A percentile compares a stretch with the other conserved stretches of the same genome.
Evolutionary conservation across 2,888 invertebrate species (phyloP).

Genomic region (Aricia artaxerxes): DNA sequence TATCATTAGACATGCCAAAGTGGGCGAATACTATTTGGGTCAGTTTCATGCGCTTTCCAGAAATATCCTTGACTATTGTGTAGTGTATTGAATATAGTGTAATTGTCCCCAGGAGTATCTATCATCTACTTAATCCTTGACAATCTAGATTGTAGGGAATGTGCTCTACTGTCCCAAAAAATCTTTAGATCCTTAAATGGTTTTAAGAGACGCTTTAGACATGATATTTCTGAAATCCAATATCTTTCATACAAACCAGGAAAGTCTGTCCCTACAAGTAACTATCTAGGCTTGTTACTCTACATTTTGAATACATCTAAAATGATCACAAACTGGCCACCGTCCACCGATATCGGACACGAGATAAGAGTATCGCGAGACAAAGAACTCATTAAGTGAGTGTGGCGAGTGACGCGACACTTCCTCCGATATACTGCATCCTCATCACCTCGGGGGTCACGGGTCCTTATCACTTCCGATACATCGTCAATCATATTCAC

Average conservation of each 20-base stretch:
- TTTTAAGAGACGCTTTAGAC: too few relatives aligned
- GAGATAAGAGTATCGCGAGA: conserved; percentile 73
- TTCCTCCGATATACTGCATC: conserved; percentile 73
- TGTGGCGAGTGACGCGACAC: conserved; percentile 70
- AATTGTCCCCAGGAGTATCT: too few relatives aligned
- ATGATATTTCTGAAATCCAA: too few relatives aligned
- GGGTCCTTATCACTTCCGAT: conserved; percentile 73
- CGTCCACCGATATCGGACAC: background rate
- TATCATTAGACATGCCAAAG: conserved; percentile 22
- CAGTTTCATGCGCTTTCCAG: background rate
- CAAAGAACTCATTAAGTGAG: conserved; percentile 77
- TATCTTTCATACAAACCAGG: too few relatives aligned
- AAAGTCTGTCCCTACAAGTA: too few relatives aligned
- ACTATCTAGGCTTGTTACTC: background rate
- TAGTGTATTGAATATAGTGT: background rate
- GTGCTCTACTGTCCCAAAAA: too few relatives aligned
- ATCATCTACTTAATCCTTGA: too few relatives aligned
- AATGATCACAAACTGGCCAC: background rate
- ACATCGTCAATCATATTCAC: conserved; percentile 38
- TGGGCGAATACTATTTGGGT: conserved; percentile 8
- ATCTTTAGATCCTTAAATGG: too few relatives aligned
- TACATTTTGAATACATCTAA: conserved; percentile 1
- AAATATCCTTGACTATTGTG: background rate
- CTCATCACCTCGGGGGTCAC: conserved; percentile 72
- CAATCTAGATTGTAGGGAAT: too few relatives aligned